Evolutionary conservation across 2,797 vertebrate species (phyloP).

Genomic region (Amblyraja radiata): DNA sequence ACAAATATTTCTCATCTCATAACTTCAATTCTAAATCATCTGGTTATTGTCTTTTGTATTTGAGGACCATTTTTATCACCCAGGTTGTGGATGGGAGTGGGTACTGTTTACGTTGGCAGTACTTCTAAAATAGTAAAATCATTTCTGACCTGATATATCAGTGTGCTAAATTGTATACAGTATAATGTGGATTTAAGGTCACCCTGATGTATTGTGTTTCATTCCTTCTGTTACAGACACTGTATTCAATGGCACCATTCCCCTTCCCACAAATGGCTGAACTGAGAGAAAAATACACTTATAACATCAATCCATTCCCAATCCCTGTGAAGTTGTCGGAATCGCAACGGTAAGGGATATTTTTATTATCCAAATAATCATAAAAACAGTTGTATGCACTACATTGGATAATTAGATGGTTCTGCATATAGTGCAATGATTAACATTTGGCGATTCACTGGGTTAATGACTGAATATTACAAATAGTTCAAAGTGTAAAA

Average conservation of each 20-base stretch:
- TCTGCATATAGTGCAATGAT: too few species aligned
- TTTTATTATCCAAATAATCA: background rate
- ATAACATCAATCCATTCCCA: constrained; percentile 96
- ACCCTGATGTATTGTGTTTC: constrained; percentile 1
- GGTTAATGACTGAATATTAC: background rate
- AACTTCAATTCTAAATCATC: too few species aligned
- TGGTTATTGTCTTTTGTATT: too few species aligned
- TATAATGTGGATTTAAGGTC: background rate
- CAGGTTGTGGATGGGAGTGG: too few species aligned
- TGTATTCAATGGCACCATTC: constrained; percentile 91
- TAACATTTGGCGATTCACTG: background rate
- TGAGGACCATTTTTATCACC: too few species aligned
- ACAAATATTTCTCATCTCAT: too few species aligned
- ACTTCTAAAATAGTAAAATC: background rate
- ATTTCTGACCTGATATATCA: background rate
- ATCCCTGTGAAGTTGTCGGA: constrained; percentile 72
- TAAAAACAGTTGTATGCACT: background rate
- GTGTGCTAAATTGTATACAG: background rate
- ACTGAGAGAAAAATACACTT: constrained; percentile 94
- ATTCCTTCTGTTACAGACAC: constrained; percentile 61
- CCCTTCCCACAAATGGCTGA: constrained; percentile 93
- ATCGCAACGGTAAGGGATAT: constrained; percentile 60
- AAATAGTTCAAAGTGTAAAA: background rate
- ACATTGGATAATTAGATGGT: background rate
- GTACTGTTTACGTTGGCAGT: too few species aligned